phyloP scores from a whole-genome alignment of 2,113 vertebrate genomes.

The Phyllostomus discolor region DNA sequence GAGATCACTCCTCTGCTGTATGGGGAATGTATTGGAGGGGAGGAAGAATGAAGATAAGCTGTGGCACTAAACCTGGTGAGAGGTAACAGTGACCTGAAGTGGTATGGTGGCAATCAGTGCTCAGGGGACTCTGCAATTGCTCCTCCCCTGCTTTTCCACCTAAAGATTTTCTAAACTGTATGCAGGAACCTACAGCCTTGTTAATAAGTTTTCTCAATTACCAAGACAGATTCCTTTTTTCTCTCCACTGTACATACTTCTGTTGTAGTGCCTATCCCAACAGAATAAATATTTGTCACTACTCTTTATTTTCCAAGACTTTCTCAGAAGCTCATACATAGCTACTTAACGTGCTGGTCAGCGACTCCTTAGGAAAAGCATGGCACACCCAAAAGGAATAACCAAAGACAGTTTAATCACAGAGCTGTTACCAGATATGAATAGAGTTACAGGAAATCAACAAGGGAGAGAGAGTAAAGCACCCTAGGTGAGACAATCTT shows the following conservation, averaged over 20 bases:
- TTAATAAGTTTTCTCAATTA: background rate
- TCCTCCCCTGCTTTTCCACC: background rate
- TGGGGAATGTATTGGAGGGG: background rate
- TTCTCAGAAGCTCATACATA: background rate
- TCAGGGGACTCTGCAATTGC: background rate
- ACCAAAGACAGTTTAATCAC: background rate
- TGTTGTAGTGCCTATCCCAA: background rate
- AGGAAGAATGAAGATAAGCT: background rate
- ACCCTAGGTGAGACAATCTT: background rate
- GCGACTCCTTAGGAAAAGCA: background rate
- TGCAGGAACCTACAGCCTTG: background rate
- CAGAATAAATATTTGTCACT: background rate
- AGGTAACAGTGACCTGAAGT: background rate
- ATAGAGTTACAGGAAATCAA: background rate
- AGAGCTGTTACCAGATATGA: background rate
- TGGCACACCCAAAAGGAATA: background rate
- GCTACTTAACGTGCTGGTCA: background rate
- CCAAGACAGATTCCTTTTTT: background rate
- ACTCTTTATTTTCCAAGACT: background rate
- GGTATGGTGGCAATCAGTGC: no score
- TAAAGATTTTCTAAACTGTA: background rate
- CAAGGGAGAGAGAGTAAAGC: background rate
- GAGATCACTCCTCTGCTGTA: background rate
- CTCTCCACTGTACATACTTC: background rate
- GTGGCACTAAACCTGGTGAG: background rate